These are phyloP conservation scores for Meta bourneti DNA, from an alignment of 2,888 invertebrate genomes.

Conservation along the genomic window DNA sequence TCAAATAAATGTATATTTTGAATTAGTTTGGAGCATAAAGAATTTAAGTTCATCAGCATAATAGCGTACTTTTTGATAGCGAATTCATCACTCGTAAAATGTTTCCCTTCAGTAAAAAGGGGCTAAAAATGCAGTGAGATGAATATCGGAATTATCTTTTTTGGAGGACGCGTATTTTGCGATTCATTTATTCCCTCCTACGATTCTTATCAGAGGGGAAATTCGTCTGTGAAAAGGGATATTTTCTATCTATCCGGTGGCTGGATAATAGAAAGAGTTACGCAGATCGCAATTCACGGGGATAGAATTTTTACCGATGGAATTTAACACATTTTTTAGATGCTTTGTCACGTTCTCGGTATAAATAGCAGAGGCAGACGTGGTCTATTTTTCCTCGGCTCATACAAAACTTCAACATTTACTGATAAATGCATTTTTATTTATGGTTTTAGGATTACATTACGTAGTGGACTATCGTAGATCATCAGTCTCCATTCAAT, in stretches of 20 bases:
- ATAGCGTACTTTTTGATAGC: not conserved
- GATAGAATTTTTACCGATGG: constrained; percentile 47
- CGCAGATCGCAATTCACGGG: constrained; percentile 43
- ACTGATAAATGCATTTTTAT: constrained; percentile 58
- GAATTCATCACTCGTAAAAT: not conserved
- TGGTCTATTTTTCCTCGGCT: constrained; percentile 47
- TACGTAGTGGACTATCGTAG: not conserved
- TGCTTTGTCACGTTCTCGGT: constrained; percentile 64
- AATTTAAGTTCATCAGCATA: not conserved
- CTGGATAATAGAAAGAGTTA: constrained; percentile 19
- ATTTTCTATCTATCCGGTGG: not conserved
- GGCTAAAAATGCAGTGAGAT: constrained; percentile 18
- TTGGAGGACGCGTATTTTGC: not conserved
- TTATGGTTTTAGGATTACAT: constrained; percentile 17
- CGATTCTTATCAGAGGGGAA: constrained; percentile 12
- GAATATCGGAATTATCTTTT: not conserved
- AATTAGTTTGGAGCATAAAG: not conserved
- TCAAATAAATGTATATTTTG: too few relatives aligned
- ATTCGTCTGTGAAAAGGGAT: not conserved
- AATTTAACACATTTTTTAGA: constrained; percentile 58
- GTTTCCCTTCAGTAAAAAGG: not conserved
- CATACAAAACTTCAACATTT: constrained; percentile 45
- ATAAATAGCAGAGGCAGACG: constrained; percentile 47
- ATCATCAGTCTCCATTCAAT: constrained; percentile 12
- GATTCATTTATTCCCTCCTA: constrained; percentile 19